These are phyloP conservation scores for Noctua comes DNA, from an alignment of 2,888 invertebrate species.

Conservation along the genomic window DNA sequence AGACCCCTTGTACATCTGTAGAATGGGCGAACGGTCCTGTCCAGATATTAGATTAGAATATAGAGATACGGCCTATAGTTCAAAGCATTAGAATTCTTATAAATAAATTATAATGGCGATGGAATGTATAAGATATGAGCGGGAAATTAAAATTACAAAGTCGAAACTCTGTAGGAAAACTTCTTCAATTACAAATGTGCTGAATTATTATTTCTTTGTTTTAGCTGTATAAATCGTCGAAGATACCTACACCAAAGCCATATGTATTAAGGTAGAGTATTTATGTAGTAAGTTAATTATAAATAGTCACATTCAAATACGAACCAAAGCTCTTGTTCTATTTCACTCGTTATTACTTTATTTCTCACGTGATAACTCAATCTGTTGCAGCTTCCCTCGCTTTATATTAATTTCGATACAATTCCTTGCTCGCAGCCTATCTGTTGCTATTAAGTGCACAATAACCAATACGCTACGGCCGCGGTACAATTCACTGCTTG, in stretches of 20 bases:
- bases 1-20: constrained; percentile 46
- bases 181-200: not conserved
- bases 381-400: constrained; percentile 4
- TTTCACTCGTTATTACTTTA: not conserved
- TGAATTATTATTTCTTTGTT: constrained; percentile 1
- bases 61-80: not conserved
- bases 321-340: not conserved
- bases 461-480: constrained; percentile 60
- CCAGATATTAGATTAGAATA: constrained; percentile 27
- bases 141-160: not conserved
- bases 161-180: not conserved
- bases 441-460: constrained; percentile 58
- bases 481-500: constrained; percentile 60
- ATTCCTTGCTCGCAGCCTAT: constrained; percentile 26
- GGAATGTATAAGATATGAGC: constrained; percentile 14
- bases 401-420: constrained; percentile 55
- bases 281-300: not conserved
- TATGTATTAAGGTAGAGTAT: not conserved
- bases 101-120: constrained; percentile 13
- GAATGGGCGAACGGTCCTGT: constrained; percentile 26
- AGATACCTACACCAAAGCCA: not conserved
- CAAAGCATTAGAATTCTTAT: constrained; percentile 3
- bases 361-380: constrained; percentile 50
- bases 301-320: not conserved
- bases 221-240: not conserved